Evolutionary conservation across 2,888 invertebrate genomes (phyloP).

Genomic region (Caenorhabditis macrosperma): DNA sequence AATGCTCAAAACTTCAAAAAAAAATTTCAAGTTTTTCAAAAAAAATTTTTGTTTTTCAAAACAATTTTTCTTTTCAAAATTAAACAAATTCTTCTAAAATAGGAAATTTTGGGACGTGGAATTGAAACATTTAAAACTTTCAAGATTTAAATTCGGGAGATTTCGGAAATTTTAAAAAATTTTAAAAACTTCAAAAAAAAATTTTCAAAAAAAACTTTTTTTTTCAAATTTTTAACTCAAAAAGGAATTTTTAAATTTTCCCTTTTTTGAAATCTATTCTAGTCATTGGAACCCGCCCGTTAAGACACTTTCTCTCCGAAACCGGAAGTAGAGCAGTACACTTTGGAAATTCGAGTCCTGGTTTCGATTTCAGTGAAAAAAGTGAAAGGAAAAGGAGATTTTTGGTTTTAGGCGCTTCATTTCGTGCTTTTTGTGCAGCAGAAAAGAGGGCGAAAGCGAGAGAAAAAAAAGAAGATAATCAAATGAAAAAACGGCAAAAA

Average conservation of each 20-base stretch:
- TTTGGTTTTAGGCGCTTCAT: too few species aligned
- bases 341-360: too few species aligned
- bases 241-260: background rate
- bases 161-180: background rate
- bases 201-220: background rate
- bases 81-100: background rate
- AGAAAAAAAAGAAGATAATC: too few species aligned
- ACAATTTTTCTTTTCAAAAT: too few species aligned
- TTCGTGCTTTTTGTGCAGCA: too few species aligned
- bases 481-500: too few species aligned
- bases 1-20: background rate
- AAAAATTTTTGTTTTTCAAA: background rate
- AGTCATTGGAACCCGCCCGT: too few species aligned
- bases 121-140: background rate
- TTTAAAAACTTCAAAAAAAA: constrained; percentile 1
- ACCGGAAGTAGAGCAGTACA: too few species aligned
- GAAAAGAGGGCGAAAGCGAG: too few species aligned
- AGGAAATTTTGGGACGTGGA: background rate
- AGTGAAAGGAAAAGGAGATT: too few species aligned
- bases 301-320: too few species aligned
- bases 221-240: background rate
- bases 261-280: background rate
- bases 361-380: too few species aligned
- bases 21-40: background rate
- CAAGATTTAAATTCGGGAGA: background rate